A percentile compares a stretch with the other conserved stretches of the same genome.
Evolutionary conservation across 2,888 invertebrate genomes (phyloP).

Genomic region (Frankliniella intonsa): DNA sequence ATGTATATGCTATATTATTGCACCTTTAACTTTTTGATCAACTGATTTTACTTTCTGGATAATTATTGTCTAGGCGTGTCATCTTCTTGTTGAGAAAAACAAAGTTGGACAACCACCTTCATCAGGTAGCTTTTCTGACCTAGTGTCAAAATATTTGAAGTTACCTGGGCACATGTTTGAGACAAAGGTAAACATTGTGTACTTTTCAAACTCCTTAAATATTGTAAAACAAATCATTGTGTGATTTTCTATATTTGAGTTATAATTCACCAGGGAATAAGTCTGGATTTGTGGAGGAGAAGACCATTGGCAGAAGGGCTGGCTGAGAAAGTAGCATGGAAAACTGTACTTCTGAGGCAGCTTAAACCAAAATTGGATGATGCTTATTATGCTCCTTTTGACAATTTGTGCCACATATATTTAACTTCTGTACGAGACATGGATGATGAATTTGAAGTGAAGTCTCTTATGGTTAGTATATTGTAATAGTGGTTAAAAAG

Average conservation of each 20-base stretch:
- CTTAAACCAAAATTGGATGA: neutral
- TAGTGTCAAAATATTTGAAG: neutral
- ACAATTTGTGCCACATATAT: neutral
- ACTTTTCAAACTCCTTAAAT: neutral
- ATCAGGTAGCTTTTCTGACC: neutral
- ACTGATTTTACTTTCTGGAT: neutral
- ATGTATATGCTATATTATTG: neutral
- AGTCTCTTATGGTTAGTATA: neutral
- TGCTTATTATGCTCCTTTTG: neutral
- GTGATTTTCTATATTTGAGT: no score
- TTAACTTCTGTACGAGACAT: neutral
- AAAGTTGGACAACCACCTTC: neutral
- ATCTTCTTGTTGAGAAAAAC: neutral
- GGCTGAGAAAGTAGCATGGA: neutral
- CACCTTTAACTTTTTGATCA: neutral
- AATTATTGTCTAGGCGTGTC: neutral
- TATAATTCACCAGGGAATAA: no score
- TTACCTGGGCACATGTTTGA: neutral
- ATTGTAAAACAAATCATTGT: neutral
- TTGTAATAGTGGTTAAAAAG: neutral
- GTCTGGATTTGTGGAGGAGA: neutral
- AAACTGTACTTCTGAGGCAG: neutral
- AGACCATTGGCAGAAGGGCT: neutral
- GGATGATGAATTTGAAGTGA: neutral
- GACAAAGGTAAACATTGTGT: neutral